phyloP scores from a whole-genome alignment of 2,888 invertebrate species.

The Drosophila kokeensis region DNA sequence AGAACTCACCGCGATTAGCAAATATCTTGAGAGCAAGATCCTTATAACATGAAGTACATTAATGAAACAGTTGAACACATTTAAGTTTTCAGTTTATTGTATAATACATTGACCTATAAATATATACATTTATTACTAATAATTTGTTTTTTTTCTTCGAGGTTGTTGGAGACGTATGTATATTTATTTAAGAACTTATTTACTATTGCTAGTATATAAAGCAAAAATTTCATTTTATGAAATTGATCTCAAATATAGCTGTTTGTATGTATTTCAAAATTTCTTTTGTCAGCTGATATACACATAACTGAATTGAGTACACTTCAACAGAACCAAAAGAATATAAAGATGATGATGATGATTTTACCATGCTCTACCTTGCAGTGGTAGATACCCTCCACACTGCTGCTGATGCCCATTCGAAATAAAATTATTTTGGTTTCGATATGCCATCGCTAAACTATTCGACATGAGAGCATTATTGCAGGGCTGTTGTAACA shows the following conservation, averaged over 20 bases:
- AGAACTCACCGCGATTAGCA: background rate
- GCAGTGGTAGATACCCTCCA: constrained; percentile 92
- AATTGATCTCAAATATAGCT: constrained; percentile 56
- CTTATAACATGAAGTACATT: constrained; percentile 7
- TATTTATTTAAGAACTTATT: constrained; percentile 41
- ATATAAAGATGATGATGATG: constrained; percentile 31
- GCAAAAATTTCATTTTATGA: constrained; percentile 64
- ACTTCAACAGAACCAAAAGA: constrained; percentile 59
- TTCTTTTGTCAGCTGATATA: constrained; percentile 39
- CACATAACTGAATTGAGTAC: constrained; percentile 66
- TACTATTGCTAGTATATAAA: constrained; percentile 50
- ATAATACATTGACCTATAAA: constrained; percentile 70
- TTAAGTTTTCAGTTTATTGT: constrained; percentile 64
- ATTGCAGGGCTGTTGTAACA: constrained; percentile 85
- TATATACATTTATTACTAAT: constrained; percentile 66
- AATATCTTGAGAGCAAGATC: background rate
- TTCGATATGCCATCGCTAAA: constrained; percentile 87
- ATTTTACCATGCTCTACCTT: constrained; percentile 93
- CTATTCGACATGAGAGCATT: constrained; percentile 88
- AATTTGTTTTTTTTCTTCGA: constrained; percentile 35
- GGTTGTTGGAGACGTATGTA: constrained; percentile 41
- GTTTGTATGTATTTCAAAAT: constrained; percentile 38
- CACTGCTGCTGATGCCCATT: constrained; percentile 93
- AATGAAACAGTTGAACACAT: constrained; percentile 28
- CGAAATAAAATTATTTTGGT: constrained; percentile 88